phyloP scores from a whole-genome alignment of 2,113 vertebrate genomes.

The Eclectus roratus region DNA sequence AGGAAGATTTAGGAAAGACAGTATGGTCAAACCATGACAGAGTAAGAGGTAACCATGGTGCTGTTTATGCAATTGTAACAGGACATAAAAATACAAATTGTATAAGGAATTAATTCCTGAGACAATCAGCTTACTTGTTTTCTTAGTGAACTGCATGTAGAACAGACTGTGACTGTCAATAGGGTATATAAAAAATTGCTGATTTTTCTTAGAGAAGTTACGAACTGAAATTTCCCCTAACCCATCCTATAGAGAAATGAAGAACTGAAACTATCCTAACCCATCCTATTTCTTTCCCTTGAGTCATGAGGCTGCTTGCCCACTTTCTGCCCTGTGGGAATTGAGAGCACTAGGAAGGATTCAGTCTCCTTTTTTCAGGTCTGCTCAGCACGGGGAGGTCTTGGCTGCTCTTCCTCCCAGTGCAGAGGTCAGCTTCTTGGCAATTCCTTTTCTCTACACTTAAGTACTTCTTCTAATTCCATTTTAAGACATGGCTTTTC shows the following conservation, averaged over 20 bases:
- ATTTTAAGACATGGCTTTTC: not conserved
- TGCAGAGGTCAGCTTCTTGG: slow-evolving; percentile 26
- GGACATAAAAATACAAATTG: not conserved
- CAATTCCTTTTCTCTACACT: not conserved
- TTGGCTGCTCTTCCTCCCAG: slow-evolving; percentile 8
- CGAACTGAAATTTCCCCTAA: not conserved
- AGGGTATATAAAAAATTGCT: not conserved
- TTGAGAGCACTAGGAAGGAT: not conserved
- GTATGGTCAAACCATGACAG: not conserved
- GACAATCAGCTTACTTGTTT: not conserved
- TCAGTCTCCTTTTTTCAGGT: not conserved
- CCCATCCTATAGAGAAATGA: not conserved
- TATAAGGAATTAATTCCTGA: not conserved
- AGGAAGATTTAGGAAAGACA: slow-evolving; percentile 66
- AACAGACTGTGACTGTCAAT: not conserved
- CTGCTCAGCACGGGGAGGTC: slow-evolving; percentile 11
- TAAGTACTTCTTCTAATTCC: slow-evolving; percentile 19
- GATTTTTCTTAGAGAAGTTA: not conserved
- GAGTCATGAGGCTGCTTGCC: not conserved
- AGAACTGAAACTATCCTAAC: not conserved
- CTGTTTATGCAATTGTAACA: slow-evolving; percentile 5
- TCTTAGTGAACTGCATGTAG: not conserved
- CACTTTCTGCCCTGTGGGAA: not conserved
- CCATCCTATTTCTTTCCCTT: not conserved
- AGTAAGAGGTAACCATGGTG: slow-evolving; percentile 14